Evolutionary conservation across 2,797 vertebrate species (phyloP).

Genomic region (Cheirogaleus major): DNA sequence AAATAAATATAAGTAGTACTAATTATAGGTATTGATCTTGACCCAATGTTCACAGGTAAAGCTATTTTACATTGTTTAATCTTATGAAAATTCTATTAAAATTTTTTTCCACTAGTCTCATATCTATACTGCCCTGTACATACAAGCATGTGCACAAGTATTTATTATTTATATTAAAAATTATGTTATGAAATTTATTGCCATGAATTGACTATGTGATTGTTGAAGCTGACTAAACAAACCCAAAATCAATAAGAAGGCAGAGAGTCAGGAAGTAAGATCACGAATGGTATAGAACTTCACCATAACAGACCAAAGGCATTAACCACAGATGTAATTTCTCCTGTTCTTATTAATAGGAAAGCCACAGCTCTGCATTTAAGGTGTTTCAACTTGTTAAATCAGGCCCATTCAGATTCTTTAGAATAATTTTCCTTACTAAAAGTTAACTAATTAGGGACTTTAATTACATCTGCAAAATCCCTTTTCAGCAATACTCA

Average conservation of each 20-base stretch:
- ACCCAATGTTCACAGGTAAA: background rate
- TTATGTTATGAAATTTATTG: background rate
- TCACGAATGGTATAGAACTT: background rate
- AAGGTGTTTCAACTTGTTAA: background rate
- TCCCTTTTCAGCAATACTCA: background rate
- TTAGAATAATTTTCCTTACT: background rate
- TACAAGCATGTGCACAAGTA: background rate
- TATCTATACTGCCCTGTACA: background rate
- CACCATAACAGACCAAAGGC: background rate
- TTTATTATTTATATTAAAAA: background rate
- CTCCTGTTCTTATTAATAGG: background rate
- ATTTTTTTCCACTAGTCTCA: background rate
- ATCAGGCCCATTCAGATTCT: background rate
- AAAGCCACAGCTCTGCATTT: background rate
- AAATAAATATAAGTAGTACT: background rate
- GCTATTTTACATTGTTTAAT: background rate
- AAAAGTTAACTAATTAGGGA: background rate
- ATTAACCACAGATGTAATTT: background rate
- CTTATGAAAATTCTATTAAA: background rate
- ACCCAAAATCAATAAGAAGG: background rate
- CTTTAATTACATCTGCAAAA: background rate
- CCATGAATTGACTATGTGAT: background rate
- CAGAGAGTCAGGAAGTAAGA: background rate
- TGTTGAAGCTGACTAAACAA: background rate
- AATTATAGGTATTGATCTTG: background rate